Percentiles rank a stretch among this genome's conserved stretches.
Evolutionary conservation across 92 coral and sea anemone genomes (phyloP).

Genomic region (Heteractis magnifica): DNA sequence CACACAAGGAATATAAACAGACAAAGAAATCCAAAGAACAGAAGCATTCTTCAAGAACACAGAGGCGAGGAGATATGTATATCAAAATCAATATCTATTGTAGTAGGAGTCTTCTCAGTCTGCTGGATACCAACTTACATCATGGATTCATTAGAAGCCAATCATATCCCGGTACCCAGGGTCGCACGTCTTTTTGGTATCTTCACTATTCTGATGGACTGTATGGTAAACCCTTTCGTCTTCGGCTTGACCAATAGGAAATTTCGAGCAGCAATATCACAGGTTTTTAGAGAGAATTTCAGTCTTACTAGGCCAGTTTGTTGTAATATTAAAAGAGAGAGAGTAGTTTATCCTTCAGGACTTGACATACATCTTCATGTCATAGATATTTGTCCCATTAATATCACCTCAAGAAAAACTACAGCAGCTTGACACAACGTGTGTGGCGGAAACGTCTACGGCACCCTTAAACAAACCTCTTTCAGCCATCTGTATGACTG

Average conservation of each 20-base stretch:
- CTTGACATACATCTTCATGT: not conserved
- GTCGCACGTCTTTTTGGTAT: conserved; percentile 45
- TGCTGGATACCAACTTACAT: conserved; percentile 61
- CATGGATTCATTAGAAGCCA: conserved; percentile 55
- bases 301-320: not conserved
- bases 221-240: conserved; percentile 45
- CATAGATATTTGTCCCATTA: not conserved
- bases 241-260: conserved; percentile 49
- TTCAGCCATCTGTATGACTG: not conserved
- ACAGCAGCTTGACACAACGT: not conserved
- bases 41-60: conserved; percentile 1
- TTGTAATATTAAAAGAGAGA: not conserved
- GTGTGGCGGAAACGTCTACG: not conserved
- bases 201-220: conserved; percentile 54
- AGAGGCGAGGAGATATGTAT: conserved; percentile 54
- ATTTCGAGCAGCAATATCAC: conserved; percentile 35
- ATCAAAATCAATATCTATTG: conserved; percentile 40
- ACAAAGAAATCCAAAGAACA: not conserved
- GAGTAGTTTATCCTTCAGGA: not conserved
- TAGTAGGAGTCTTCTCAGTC: conserved; percentile 44
- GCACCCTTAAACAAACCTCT: not conserved
- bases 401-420: not conserved
- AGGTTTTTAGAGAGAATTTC: conserved; percentile 5
- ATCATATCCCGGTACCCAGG: conserved; percentile 36
- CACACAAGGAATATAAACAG: conserved; percentile 22